Conservation (phyloP, 2,113 vertebrate genomes). For the Eurypyga helias region DNA sequence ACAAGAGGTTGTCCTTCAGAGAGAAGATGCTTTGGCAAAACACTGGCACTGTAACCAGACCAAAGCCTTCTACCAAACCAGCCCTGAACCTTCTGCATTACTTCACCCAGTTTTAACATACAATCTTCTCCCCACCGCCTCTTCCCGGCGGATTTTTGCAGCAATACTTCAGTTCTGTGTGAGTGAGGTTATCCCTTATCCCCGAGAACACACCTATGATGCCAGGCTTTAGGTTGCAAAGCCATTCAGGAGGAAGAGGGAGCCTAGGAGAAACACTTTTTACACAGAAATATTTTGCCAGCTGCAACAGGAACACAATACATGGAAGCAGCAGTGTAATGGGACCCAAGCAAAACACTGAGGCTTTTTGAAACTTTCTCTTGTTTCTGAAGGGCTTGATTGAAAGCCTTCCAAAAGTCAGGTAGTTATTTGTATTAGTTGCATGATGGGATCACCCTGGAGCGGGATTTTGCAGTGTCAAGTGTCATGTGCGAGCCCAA, state of each 20-base stretch:
- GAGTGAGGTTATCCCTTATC: not conserved
- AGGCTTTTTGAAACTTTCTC: not conserved
- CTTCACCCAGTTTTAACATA: not conserved
- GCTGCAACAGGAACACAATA: constrained; percentile 24
- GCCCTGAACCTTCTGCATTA: not conserved
- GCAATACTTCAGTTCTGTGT: not conserved
- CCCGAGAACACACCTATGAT: fast-evolving
- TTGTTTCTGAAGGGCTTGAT: not conserved
- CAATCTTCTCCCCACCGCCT: not conserved
- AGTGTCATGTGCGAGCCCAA: not conserved
- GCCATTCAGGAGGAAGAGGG: not conserved
- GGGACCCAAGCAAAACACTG: not conserved
- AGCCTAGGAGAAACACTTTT: not conserved
- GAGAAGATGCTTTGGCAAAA: not conserved
- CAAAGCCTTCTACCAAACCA: not conserved
- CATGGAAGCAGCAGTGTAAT: not conserved
- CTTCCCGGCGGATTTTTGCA: not conserved
- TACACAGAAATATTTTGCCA: not conserved
- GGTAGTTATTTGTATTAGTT: not conserved
- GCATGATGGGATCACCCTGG: not conserved
- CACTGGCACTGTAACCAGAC: not conserved
- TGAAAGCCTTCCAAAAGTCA: not conserved
- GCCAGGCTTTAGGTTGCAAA: not conserved
- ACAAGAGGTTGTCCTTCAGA: not conserved
- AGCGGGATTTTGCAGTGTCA: not conserved